These are phyloP conservation scores for Ennomos quercinarius DNA, from an alignment of 2,888 invertebrate genomes.

Conservation along the genomic window DNA sequence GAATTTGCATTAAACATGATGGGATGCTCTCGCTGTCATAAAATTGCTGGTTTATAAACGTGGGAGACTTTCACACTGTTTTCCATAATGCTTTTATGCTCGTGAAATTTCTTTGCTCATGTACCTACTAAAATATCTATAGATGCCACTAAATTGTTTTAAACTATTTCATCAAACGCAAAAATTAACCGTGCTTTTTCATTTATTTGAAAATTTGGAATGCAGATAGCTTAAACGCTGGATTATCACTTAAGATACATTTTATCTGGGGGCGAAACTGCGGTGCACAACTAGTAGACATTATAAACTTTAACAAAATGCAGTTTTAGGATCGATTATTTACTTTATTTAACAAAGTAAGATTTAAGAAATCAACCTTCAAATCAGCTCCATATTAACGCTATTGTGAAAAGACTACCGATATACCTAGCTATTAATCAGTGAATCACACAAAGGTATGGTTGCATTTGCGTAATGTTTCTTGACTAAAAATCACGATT, in stretches of 20 bases:
- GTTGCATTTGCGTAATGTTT: constrained; percentile 71
- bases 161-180: neutral
- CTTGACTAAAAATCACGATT: constrained; percentile 81
- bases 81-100: constrained; percentile 20
- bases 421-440: constrained; percentile 16
- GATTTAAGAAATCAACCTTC: constrained; percentile 23
- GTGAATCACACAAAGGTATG: constrained; percentile 44
- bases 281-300: too few relatives aligned
- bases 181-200: too few relatives aligned
- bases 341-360: constrained; percentile 1
- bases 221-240: too few relatives aligned
- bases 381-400: constrained; percentile 26
- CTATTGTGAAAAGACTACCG: constrained; percentile 36
- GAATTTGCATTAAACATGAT: constrained; percentile 55
- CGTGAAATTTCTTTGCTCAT: constrained; percentile 1
- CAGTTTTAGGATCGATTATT: neutral
- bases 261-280: too few relatives aligned
- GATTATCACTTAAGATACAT: too few relatives aligned
- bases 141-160: too few relatives aligned
- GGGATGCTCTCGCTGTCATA: constrained; percentile 40
- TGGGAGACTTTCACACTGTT: constrained; percentile 27
- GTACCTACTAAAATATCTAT: too few relatives aligned
- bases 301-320: neutral
- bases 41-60: constrained; percentile 37
- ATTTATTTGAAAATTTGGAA: too few relatives aligned